These are phyloP conservation scores for Silurus aristotelis DNA, from an alignment of 2,797 vertebrate genomes.

Conservation along the genomic window DNA sequence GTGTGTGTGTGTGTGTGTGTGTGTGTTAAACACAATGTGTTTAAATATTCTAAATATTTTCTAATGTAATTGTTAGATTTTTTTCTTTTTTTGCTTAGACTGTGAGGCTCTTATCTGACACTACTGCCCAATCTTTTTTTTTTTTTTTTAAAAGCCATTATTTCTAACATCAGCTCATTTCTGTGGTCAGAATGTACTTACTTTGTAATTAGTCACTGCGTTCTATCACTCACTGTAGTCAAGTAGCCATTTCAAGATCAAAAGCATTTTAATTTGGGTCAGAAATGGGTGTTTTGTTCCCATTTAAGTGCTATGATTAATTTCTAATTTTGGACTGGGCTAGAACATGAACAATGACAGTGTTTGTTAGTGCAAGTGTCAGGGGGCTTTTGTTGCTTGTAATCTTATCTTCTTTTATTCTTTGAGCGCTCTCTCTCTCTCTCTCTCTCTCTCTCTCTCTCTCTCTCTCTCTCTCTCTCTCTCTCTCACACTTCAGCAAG, in stretches of 20 bases:
- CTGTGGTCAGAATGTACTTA: not conserved
- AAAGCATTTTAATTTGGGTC: slow-evolving; percentile 13
- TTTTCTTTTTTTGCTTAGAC: not conserved
- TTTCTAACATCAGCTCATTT: slow-evolving; percentile 9
- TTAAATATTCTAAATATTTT: not conserved
- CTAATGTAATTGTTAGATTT: not conserved
- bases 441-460: slow-evolving; percentile 9
- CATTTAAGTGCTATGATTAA: not conserved
- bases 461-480: slow-evolving; percentile 7
- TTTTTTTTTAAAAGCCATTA: not conserved
- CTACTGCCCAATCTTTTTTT: not conserved
- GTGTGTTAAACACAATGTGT: not conserved
- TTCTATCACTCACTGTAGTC: slow-evolving; percentile 12
- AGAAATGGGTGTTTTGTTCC: slow-evolving; percentile 8
- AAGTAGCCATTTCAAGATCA: slow-evolving; percentile 15
- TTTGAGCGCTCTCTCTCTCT: not conserved
- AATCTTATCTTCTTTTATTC: slow-evolving; percentile 24
- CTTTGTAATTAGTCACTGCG: slow-evolving; percentile 1
- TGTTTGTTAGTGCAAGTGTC: slow-evolving; percentile 53
- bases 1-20: not conserved
- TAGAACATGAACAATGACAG: slow-evolving; percentile 59
- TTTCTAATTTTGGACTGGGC: not conserved
- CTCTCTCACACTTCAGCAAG: slow-evolving; percentile 47
- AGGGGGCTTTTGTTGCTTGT: not conserved
- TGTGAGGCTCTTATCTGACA: not conserved